Base-by-base conservation (phyloP, 1,140 invertebrate genomes). In the Neuroterus valhalla region DNA sequence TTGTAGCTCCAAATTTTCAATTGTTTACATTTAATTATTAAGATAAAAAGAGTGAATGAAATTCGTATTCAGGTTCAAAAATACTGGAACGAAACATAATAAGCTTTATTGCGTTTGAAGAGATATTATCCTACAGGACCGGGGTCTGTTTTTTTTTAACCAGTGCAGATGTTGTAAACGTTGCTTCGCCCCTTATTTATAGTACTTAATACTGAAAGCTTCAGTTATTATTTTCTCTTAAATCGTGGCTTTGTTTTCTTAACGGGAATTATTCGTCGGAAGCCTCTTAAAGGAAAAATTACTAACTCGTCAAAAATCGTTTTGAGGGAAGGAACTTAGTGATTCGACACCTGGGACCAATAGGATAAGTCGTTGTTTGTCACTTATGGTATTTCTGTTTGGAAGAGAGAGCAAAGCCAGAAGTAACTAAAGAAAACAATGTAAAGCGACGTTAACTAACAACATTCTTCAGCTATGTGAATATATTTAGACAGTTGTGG, bases 241-340 rank as follows among this genome's bases (percentile, higher is more conserved):
- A 71, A 76, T 77, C 72, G 71, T 76, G 74, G 72, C 77, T 77
- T 72, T 66, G 71, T 62, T 69, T 79, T 72, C 15, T 80, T 55
- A 55, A 55, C 12, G 14, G 23, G 11, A 55, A 14, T 55, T 21
- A 55, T 55, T 55, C 52, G 11, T 23, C 15, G 52, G 19, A 55
- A 31, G 52, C 21, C 52, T 26, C 52, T 55, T 55, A 43, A 68
- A n/a, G 8, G 43, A 23, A 62, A 73, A 62, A 75, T 68, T 62
- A 75, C 76, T 76, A 74, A 74, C 68, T 71, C 21, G 68, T 78
- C 70, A 50, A 82, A 79, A 82, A 79, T 76, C 71, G 78, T 80
- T 67, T 82, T 72, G 19, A 80, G 81, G 80, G 81, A 75, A 80
- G 79, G 72, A 79, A 79, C 72, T 72, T 75, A 80, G 75, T 81